Evolutionary conservation across 2,797 vertebrate species (phyloP).

Genomic region (Enteromius treurensis): DNA sequence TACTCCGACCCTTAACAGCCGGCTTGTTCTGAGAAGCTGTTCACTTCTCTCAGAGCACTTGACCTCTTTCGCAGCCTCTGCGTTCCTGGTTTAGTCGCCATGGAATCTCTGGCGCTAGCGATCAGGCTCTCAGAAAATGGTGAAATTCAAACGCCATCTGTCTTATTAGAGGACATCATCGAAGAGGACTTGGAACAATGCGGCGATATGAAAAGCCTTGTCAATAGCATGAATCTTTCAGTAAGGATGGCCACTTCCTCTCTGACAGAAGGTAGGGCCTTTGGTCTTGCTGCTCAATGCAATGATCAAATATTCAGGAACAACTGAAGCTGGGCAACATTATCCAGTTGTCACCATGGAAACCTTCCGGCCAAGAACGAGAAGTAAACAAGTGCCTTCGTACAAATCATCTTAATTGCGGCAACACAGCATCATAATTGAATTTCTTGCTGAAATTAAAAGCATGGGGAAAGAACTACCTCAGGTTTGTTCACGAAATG

Average conservation of each 20-base stretch:
- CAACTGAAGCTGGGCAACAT: conserved; percentile 28
- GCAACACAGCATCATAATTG: background rate
- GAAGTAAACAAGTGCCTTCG: conserved; percentile 1
- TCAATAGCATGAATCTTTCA: conserved; percentile 18
- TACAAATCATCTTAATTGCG: conserved; percentile 30
- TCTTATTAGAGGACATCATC: conserved; percentile 25
- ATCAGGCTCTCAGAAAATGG: conserved; percentile 11
- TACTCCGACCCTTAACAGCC: conserved; percentile 36
- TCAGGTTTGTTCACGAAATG: background rate
- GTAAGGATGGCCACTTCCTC: background rate
- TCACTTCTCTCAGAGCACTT: conserved; percentile 43
- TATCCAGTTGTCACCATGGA: conserved; percentile 27
- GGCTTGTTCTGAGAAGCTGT: conserved; percentile 30
- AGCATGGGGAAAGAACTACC: conserved; percentile 1
- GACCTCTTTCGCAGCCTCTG: conserved; percentile 29
- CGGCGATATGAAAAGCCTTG: conserved; percentile 26
- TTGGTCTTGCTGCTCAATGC: conserved; percentile 10
- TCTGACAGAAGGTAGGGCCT: conserved; percentile 16
- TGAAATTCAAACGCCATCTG: conserved; percentile 45
- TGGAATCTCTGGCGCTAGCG: conserved; percentile 23
- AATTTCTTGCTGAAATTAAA: conserved; percentile 29
- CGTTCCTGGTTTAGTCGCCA: conserved; percentile 7
- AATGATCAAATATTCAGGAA: conserved; percentile 36
- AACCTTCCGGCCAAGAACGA: conserved; percentile 9
- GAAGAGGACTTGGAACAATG: background rate